Evolutionary conservation across 2,888 invertebrate genomes (phyloP).

Genomic region (Mongoloraphidia duomilia): DNA sequence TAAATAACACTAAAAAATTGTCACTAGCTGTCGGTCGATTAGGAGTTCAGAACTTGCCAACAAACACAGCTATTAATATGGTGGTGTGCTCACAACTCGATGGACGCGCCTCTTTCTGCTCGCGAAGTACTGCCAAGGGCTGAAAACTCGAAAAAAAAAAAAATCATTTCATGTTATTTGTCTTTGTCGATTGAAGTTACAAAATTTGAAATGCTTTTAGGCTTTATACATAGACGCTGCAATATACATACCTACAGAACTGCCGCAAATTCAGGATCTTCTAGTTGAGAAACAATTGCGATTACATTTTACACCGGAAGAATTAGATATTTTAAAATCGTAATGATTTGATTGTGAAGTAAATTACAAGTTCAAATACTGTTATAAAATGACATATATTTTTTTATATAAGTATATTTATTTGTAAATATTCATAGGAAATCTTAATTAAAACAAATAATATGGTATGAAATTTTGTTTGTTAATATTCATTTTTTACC

Average conservation of each 20-base stretch:
- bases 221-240: slow-evolving; percentile 50
- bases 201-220: slow-evolving; percentile 21
- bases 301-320: slow-evolving; percentile 61
- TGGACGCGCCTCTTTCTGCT: no score
- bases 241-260: slow-evolving; percentile 44
- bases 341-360: slow-evolving; percentile 16
- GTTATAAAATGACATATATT: neutral
- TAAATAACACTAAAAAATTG: no score
- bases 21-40: no score
- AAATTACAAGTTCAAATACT: neutral
- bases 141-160: no score
- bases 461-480: neutral
- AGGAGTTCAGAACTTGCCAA: no score
- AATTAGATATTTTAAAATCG: slow-evolving; percentile 48
- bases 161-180: no score
- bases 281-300: slow-evolving; percentile 61
- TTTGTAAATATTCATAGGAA: neutral
- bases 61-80: no score
- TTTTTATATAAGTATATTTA: neutral
- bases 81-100: neutral
- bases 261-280: slow-evolving; percentile 55
- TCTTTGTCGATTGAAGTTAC: neutral
- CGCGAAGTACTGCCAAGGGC: no score
- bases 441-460: neutral
- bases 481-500: neutral